A percentile compares a stretch with the other conserved stretches of the same genome.
phyloP scores from a whole-genome alignment of 2,888 invertebrate species.

The Sycophila texana region DNA sequence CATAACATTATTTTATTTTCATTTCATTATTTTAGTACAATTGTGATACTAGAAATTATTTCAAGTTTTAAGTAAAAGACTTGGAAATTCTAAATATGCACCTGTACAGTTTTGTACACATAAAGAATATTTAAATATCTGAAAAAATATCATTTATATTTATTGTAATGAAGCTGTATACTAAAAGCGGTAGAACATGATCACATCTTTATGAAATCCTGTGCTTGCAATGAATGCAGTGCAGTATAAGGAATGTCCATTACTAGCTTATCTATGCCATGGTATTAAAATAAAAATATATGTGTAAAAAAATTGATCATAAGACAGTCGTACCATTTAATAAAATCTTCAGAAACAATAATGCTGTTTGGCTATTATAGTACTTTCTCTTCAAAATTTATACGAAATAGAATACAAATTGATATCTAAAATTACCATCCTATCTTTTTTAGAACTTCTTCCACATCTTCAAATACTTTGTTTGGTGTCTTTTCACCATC shows the following conservation, averaged over 20 bases:
- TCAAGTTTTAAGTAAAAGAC: slow-evolving; percentile 37
- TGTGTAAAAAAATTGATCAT: slow-evolving; percentile 47
- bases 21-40: slow-evolving; percentile 31
- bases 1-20: slow-evolving; percentile 21
- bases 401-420: slow-evolving; percentile 51
- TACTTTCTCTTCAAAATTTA: slow-evolving; percentile 40
- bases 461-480: slow-evolving; percentile 81
- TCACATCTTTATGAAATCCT: slow-evolving; percentile 25
- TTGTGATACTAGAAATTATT: slow-evolving; percentile 10
- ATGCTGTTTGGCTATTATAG: slow-evolving; percentile 11
- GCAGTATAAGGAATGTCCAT: slow-evolving; percentile 51
- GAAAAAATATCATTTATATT: slow-evolving; percentile 40
- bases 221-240: slow-evolving; percentile 33
- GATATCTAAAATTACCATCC: slow-evolving; percentile 68
- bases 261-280: slow-evolving; percentile 22
- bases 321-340: slow-evolving; percentile 17
- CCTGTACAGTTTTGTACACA: slow-evolving; percentile 6
- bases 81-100: slow-evolving; percentile 15
- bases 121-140: slow-evolving; percentile 22
- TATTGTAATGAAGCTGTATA: slow-evolving; percentile 1
- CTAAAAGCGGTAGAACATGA: slow-evolving; percentile 18
- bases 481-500: slow-evolving; percentile 83
- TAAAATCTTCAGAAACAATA: slow-evolving; percentile 46
- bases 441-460: slow-evolving; percentile 76
- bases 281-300: slow-evolving; percentile 45